These are phyloP conservation scores for Halictus rubicundus DNA, from an alignment of 1,140 invertebrate genomes.

Conservation along the genomic window DNA sequence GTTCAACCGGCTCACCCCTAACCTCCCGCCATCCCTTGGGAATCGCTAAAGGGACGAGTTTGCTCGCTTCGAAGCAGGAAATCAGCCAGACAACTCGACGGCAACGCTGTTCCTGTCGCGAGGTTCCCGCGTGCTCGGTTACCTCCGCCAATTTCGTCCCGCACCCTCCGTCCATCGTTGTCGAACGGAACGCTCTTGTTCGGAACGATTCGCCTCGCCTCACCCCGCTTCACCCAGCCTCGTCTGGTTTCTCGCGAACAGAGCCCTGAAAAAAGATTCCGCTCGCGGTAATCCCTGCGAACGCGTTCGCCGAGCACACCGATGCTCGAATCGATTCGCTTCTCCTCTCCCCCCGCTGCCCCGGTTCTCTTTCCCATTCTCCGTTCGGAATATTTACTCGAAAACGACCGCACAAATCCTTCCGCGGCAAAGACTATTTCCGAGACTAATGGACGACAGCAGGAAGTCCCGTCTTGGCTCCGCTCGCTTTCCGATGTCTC, in stretches of 20 bases:
- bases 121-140: conserved; percentile 44
- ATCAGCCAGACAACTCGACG: conserved; percentile 68
- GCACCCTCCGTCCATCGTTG: not conserved
- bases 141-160: conserved; percentile 40
- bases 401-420: too few relatives aligned
- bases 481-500: too few relatives aligned
- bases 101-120: conserved; percentile 68
- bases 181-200: too few relatives aligned
- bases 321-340: conserved; percentile 2
- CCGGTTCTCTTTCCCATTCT: not conserved
- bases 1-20: conserved; percentile 54
- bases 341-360: conserved; percentile 8
- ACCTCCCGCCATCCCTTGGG: conserved; percentile 52
- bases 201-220: too few relatives aligned
- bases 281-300: too few relatives aligned
- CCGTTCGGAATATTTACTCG: too few relatives aligned
- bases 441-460: too few relatives aligned
- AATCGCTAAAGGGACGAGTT: conserved; percentile 64
- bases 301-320: not conserved
- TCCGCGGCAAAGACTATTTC: too few relatives aligned
- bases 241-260: too few relatives aligned
- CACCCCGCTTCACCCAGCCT: too few relatives aligned
- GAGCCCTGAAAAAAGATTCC: too few relatives aligned
- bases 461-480: too few relatives aligned
- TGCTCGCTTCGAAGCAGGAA: conserved; percentile 62